These are phyloP conservation scores for Brenthis hecate DNA, from an alignment of 2,888 invertebrate species.

Conservation along the genomic window DNA sequence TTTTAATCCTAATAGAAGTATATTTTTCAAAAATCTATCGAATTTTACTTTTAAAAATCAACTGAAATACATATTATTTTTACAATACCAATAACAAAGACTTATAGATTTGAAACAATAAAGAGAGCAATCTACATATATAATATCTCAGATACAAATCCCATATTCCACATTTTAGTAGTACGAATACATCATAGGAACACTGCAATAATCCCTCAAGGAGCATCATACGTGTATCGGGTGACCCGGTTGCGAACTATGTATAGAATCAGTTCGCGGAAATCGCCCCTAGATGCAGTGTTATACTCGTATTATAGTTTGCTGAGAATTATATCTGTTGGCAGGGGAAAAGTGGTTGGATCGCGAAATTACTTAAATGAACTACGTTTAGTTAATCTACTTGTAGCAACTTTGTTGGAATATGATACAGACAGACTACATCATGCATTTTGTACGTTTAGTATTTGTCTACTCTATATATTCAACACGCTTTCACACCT, in stretches of 20 bases:
- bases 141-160: conserved; percentile 5
- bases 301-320: conserved; percentile 1
- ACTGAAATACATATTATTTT: too few species aligned
- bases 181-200: conserved; percentile 5
- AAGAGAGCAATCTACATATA: not conserved
- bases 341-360: conserved; percentile 3
- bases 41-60: too few species aligned
- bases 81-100: not conserved
- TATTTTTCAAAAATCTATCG: too few species aligned
- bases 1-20: too few species aligned
- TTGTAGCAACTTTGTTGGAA: not conserved
- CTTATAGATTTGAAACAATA: not conserved
- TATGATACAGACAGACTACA: too few species aligned
- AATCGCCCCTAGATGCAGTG: conserved; percentile 38
- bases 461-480: too few species aligned
- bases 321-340: conserved; percentile 11
- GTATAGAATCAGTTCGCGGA: conserved; percentile 39
- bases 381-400: not conserved
- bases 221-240: conserved; percentile 21
- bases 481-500: too few species aligned
- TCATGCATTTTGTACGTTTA: not conserved
- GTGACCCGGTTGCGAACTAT: conserved; percentile 32
- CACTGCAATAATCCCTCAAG: conserved; percentile 23
- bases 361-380: conserved; percentile 15
- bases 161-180: conserved; percentile 7